Percentiles rank a stretch among this genome's conserved stretches.
Evolutionary conservation across 2,797 vertebrate genomes (phyloP).

Genomic region (Cossypha dichroa): DNA sequence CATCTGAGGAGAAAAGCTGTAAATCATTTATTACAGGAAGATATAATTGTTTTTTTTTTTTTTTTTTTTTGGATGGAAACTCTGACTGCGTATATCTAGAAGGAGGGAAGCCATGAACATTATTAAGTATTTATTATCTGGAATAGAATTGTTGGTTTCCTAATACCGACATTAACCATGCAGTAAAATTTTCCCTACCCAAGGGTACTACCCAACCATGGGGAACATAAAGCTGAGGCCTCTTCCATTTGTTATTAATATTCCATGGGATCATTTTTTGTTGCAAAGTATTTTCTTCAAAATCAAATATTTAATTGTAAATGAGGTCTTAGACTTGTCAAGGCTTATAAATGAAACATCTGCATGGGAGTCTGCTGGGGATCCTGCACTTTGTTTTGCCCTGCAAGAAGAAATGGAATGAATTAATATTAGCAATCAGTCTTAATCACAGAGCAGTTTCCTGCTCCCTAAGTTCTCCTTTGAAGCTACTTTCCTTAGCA

Average conservation of each 20-base stretch:
- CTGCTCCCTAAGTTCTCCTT: conserved; percentile 1
- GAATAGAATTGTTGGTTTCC: neutral
- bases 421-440: conserved; percentile 59
- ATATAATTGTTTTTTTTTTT: neutral
- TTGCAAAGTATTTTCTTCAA: neutral
- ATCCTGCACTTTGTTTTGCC: conserved; percentile 6
- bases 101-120: neutral
- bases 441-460: conserved; percentile 38
- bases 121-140: neutral
- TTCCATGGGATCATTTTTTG: neutral
- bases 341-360: conserved; percentile 19
- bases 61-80: neutral
- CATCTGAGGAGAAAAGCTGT: neutral
- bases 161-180: neutral
- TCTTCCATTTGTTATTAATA: neutral
- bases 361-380: neutral
- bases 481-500: conserved; percentile 17
- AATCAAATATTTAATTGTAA: conserved; percentile 31
- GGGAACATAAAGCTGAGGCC: neutral
- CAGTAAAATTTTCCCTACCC: neutral
- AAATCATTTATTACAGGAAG: neutral
- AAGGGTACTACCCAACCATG: neutral
- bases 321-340: neutral
- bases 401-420: neutral
- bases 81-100: neutral